Base-by-base conservation (phyloP, 2,113 vertebrate species). In the Misgurnus anguillicaudatus region DNA sequence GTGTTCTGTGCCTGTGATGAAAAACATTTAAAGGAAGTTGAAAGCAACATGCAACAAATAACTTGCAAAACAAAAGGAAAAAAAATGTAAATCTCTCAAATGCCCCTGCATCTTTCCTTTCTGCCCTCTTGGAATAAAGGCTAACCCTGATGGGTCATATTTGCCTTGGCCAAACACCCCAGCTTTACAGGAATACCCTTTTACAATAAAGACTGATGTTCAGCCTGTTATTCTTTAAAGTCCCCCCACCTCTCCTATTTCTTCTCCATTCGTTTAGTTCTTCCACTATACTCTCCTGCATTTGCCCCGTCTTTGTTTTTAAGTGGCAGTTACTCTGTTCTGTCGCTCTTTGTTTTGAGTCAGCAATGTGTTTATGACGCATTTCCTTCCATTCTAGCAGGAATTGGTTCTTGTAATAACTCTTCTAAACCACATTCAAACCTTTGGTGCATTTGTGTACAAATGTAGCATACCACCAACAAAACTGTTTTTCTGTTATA, bases 351-450 rank as follows among this genome's bases (percentile, higher is more conserved):
- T 88, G 88, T 91, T 82, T 91, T 76, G 80, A 89, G 85, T 83
- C 79, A 55, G 70, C 77, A 58, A 73, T 47, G 19, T 48, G 51
- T 61, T 63, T 67, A 84, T 92, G 92, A 93, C 90, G 90, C 90
- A 92, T 89, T 93, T 93, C 91, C 92, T 92, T 90, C 90, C 91
- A 92, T 92, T 92, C 90, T 90, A 86, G 87, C 90, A 90, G 89
- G 88, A 91, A 90, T 87, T 83, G 86, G 80, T 80, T 84, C 47
- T 60, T 74, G 78, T 82, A 65, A 61, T 64, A 58, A 55, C 73
- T 69, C 80, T 61, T 84, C 78, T 64, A 83, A 89, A 81, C 89
- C 87, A 86, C 88, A 77, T 80, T 87, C 38, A 58, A 42, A 58
- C 39, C 48, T 48, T n/a, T 6, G 16, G 4, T 67, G 70, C 11